Evolutionary conservation across 2,797 vertebrate genomes (phyloP).

Genomic region (Margarornis squamiger): DNA sequence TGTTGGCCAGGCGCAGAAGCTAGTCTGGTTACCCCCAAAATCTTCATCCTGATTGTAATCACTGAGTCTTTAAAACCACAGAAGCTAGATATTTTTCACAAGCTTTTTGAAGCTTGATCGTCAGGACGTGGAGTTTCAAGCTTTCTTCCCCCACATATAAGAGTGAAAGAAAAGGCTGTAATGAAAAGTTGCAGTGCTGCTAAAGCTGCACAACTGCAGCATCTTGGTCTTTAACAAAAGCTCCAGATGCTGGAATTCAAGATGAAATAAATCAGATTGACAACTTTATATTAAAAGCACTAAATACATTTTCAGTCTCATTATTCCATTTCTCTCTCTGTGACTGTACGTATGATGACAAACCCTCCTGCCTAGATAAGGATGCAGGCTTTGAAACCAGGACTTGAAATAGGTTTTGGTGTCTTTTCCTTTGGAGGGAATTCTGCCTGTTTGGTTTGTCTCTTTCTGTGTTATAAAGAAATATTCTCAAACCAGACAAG

Average conservation of each 20-base stretch:
- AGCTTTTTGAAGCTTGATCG: not conserved
- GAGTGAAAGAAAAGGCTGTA: not conserved
- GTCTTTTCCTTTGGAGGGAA: not conserved
- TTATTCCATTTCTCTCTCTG: not conserved
- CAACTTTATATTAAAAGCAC: not conserved
- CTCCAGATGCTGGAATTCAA: not conserved
- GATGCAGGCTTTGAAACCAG: not conserved
- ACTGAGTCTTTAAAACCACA: not conserved
- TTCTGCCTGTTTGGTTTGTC: not conserved
- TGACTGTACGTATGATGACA: not conserved
- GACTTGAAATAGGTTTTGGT: not conserved
- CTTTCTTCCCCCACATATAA: not conserved
- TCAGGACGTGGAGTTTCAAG: not conserved
- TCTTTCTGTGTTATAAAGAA: constrained; percentile 3
- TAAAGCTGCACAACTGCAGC: not conserved
- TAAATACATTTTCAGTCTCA: not conserved
- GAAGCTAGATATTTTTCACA: not conserved
- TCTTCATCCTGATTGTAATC: not conserved
- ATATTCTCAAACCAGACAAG: not conserved
- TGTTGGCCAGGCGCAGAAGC: not conserved
- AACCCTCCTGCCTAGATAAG: not conserved
- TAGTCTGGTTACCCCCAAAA: not conserved
- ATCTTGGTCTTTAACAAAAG: not conserved
- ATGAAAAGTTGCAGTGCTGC: not conserved
- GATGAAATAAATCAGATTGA: not conserved